A percentile compares a stretch with the other conserved stretches of the same genome.
Evolutionary conservation across 1,140 invertebrate genomes (phyloP).

Genomic region (Penaeus indicus): DNA sequence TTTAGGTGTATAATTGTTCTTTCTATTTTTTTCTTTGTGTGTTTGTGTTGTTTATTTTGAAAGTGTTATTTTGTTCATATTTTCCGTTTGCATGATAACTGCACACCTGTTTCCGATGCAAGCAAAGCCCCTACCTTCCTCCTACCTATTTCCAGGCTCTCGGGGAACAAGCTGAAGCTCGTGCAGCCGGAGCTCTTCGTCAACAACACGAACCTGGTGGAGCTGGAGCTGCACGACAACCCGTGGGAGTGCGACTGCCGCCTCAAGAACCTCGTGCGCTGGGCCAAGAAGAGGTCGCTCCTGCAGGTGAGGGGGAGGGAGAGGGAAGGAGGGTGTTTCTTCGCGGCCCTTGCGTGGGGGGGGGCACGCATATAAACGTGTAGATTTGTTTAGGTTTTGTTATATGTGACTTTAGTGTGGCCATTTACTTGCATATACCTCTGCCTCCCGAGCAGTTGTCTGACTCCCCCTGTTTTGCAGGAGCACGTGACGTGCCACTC

Average conservation of each 20-base stretch:
- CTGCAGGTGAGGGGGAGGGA: conserved; percentile 34
- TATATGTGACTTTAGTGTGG: too few relatives aligned
- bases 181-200: conserved; percentile 51
- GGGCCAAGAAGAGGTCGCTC: conserved; percentile 76
- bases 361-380: too few relatives aligned
- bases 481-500: conserved; percentile 67
- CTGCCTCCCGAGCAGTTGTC: too few relatives aligned
- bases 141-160: conserved; percentile 31
- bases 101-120: neutral
- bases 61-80: too few relatives aligned
- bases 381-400: too few relatives aligned
- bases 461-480: neutral
- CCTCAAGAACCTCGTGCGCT: conserved; percentile 83
- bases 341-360: too few relatives aligned
- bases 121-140: neutral
- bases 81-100: too few relatives aligned
- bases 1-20: too few relatives aligned
- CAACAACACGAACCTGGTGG: conserved; percentile 80
- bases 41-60: too few relatives aligned
- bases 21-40: too few relatives aligned
- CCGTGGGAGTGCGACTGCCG: conserved; percentile 91
- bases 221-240: conserved; percentile 85
- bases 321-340: too few relatives aligned
- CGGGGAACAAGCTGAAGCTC: conserved; percentile 45
- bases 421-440: too few relatives aligned